phyloP scores from a whole-genome alignment of 2,797 vertebrate species.

The Argya squamiceps region DNA sequence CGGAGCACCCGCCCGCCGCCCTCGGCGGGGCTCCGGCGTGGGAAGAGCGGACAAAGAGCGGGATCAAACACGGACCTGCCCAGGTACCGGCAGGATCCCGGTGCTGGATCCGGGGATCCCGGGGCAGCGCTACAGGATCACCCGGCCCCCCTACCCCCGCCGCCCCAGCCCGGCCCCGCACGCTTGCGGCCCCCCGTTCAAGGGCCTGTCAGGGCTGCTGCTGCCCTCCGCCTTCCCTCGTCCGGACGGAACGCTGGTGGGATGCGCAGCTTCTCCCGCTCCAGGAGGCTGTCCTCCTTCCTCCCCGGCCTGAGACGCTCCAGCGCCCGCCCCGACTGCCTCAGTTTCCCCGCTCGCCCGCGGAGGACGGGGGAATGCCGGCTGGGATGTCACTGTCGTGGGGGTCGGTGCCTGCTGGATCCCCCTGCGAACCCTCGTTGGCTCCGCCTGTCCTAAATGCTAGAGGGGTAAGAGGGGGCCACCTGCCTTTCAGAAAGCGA shows the following conservation, averaged over 20 bases:
- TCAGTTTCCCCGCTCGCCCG: constrained; percentile 4
- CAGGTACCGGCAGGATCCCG: background rate
- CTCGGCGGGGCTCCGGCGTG: background rate
- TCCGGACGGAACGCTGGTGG: background rate
- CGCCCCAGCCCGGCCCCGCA: background rate
- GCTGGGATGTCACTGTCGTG: background rate
- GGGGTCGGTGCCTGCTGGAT: background rate
- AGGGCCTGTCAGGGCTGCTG: background rate
- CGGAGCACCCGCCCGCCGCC: background rate
- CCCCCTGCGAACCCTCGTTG: background rate
- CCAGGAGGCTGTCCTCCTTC: background rate
- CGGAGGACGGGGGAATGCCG: background rate
- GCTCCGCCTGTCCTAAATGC: background rate
- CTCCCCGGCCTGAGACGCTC: background rate
- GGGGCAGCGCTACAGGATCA: background rate
- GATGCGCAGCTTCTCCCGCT: background rate
- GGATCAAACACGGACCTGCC: background rate
- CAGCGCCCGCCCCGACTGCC: background rate
- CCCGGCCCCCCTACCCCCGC: background rate
- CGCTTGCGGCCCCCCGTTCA: background rate
- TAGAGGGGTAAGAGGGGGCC: background rate
- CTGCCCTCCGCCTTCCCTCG: background rate
- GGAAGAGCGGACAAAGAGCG: background rate
- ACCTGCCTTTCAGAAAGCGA: background rate
- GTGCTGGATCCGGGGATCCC: background rate